Conservation (phyloP, 2,797 vertebrate species). For the Steatocranus sp. region DNA sequence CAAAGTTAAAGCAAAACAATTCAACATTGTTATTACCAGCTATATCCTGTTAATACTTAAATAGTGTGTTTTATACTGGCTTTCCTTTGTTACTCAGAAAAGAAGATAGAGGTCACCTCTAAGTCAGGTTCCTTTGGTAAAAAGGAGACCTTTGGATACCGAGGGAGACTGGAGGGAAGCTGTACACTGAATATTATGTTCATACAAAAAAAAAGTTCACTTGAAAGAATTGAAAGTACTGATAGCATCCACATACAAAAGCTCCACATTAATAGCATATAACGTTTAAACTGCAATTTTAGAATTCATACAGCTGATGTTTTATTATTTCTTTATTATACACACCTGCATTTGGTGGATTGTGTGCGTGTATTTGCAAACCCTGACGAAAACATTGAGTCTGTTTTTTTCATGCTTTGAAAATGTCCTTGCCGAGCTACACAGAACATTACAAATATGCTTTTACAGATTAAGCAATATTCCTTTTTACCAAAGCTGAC, state of each 20-base stretch:
- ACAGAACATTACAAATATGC: not conserved
- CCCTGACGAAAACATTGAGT: not conserved
- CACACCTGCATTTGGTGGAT: not conserved
- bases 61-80: not conserved
- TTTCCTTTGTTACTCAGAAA: not conserved
- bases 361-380: not conserved
- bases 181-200: not conserved
- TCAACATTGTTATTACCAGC: not conserved
- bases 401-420: not conserved
- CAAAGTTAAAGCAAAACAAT: conserved; percentile 12
- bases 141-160: conserved; percentile 1
- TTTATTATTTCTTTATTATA: not conserved
- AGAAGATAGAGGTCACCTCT: not conserved
- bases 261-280: not conserved
- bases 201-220: not conserved
- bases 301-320: not conserved
- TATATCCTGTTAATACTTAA: not conserved
- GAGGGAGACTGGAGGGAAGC: not conserved
- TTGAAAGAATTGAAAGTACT: not conserved
- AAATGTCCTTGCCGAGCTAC: not conserved
- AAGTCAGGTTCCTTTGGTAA: conserved; percentile 4
- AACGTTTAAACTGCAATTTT: not conserved
- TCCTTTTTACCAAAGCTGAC: not conserved
- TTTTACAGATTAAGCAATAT: not conserved
- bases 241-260: not conserved